Evolutionary conservation across 2,113 vertebrate genomes (phyloP).

Genomic region (Acanthisitta chloris): DNA sequence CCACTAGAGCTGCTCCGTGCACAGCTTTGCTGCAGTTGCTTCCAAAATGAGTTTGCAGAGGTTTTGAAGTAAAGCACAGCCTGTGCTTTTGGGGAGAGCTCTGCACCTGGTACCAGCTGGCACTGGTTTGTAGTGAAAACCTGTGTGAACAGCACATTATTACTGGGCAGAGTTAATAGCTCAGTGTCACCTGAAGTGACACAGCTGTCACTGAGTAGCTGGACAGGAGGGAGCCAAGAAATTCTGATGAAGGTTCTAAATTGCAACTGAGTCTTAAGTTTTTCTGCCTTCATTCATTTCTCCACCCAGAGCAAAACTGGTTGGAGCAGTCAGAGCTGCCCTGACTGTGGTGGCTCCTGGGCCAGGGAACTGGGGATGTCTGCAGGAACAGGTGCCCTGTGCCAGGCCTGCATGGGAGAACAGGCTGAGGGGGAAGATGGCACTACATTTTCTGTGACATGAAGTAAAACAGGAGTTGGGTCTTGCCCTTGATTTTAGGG

Average conservation of each 20-base stretch:
- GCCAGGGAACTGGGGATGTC: neutral
- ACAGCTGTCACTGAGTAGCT: fast-evolving
- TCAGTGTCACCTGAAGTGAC: neutral
- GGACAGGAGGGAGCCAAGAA: neutral
- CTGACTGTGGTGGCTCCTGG: neutral
- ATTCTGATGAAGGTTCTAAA: neutral
- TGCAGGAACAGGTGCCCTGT: fast-evolving
- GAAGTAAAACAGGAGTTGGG: neutral
- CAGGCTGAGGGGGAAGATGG: neutral
- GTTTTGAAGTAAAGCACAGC: neutral
- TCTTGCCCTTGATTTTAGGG: neutral
- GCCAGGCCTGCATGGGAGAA: neutral
- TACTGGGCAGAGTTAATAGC: fast-evolving
- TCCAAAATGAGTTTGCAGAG: neutral
- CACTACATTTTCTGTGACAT: neutral
- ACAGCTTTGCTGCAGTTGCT: neutral
- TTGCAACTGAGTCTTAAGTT: neutral
- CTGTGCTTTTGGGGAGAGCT: neutral
- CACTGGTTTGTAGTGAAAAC: neutral
- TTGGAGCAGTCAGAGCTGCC: neutral
- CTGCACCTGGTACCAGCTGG: no score
- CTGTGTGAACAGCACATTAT: neutral
- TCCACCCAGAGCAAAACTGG: neutral
- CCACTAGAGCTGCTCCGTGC: neutral
- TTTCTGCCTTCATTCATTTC: neutral